Evolutionary conservation across 2,797 vertebrate species (phyloP).

Genomic region (Danio aesculapii): DNA sequence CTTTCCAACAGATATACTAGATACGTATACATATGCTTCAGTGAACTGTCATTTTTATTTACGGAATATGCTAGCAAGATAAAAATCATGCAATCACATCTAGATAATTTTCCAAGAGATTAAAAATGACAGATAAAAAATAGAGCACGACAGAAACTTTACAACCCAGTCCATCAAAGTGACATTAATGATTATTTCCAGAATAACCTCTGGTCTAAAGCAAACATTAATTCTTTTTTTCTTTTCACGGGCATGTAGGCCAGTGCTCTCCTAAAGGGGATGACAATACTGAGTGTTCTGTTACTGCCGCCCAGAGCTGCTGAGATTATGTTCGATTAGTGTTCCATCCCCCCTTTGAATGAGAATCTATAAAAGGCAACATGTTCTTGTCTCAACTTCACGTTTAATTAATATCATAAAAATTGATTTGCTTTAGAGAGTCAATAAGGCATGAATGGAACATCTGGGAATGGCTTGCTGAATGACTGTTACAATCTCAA

Average conservation of each 20-base stretch:
- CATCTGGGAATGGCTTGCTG: constrained; percentile 54
- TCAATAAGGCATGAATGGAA: constrained; percentile 53
- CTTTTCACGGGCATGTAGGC: constrained; percentile 6
- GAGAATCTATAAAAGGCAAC: constrained; percentile 46
- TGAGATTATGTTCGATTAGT: constrained; percentile 43
- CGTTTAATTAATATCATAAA: constrained; percentile 64
- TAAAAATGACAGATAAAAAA: constrained; percentile 5
- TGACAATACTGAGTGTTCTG: constrained; percentile 27
- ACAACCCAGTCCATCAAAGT: constrained; percentile 9
- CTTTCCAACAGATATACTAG: neutral
- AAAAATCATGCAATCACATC: neutral
- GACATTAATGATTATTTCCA: neutral
- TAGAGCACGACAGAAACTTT: neutral
- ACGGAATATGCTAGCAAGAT: neutral
- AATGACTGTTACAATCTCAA: constrained; percentile 33
- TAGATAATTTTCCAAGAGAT: constrained; percentile 1
- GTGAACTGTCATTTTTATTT: neutral
- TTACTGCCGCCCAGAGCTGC: constrained; percentile 24
- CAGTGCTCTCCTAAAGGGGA: constrained; percentile 21
- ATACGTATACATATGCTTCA: neutral
- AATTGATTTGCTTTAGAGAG: constrained; percentile 42
- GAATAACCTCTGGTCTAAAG: neutral
- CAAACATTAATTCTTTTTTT: neutral
- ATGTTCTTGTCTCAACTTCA: constrained; percentile 53
- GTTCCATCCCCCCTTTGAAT: constrained; percentile 35